Conservation (phyloP, 2,113 vertebrate genomes). For the Hypomesus transpacificus region DNA sequence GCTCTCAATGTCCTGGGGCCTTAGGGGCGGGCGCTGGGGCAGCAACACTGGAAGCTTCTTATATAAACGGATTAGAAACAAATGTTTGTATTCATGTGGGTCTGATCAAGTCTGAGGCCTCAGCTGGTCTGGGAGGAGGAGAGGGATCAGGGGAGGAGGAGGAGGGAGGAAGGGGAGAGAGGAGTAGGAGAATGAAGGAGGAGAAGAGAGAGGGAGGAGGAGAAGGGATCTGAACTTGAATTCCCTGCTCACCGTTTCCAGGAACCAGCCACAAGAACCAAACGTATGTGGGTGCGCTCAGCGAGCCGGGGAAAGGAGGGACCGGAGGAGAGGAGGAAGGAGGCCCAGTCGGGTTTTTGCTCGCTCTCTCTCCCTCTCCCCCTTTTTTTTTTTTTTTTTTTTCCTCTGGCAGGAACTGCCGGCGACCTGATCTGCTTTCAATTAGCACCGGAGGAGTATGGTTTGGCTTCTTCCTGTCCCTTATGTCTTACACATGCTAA, state of each 20-base stretch:
- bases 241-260: constrained; percentile 31
- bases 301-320: constrained; percentile 1
- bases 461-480: constrained; percentile 70
- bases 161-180: no score
- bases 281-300: constrained; percentile 32
- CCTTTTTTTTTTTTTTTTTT: constrained; percentile 19
- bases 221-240: no score
- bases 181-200: no score
- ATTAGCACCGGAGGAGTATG: constrained; percentile 72
- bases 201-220: no score
- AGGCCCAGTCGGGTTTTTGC: neutral
- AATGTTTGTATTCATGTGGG: constrained; percentile 75
- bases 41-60: constrained; percentile 69
- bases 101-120: constrained; percentile 61
- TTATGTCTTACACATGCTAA: constrained; percentile 72
- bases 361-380: neutral
- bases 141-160: no score
- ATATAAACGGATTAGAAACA: constrained; percentile 74
- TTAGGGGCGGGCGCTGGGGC: no score
- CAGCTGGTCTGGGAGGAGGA: no score
- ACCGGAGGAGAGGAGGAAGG: neutral
- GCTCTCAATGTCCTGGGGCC: no score
- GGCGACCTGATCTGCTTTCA: constrained; percentile 69
- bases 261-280: constrained; percentile 24
- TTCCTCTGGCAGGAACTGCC: constrained; percentile 55